These are phyloP conservation scores for Solenopsis invicta DNA, from an alignment of 1,140 invertebrate genomes.

Conservation along the genomic window DNA sequence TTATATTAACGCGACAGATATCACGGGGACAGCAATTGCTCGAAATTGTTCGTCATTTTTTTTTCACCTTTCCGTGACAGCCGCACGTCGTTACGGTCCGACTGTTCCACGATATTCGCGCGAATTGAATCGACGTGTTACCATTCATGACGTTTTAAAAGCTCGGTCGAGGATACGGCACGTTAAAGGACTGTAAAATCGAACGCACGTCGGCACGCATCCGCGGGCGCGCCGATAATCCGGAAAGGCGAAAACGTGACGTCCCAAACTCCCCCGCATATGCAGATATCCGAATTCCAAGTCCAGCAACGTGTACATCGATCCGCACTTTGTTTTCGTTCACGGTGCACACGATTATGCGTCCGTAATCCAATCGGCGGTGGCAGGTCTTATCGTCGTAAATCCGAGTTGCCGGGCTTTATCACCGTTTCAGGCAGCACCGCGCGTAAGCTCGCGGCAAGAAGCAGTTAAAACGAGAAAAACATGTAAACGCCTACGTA, in stretches of 20 bases:
- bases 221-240: slow-evolving; percentile 53
- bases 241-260: slow-evolving; percentile 61
- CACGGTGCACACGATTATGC: slow-evolving; percentile 31
- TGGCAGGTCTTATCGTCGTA: slow-evolving; percentile 5
- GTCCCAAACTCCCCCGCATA: not conserved
- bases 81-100: slow-evolving; percentile 23
- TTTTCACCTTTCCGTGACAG: not conserved
- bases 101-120: slow-evolving; percentile 42
- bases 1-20: slow-evolving; percentile 6
- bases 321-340: slow-evolving; percentile 32
- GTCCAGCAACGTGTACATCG: slow-evolving; percentile 3
- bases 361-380: slow-evolving; percentile 27
- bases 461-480: slow-evolving; percentile 20
- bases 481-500: not conserved
- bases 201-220: slow-evolving; percentile 14
- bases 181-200: slow-evolving; percentile 62
- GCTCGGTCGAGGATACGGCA: slow-evolving; percentile 57
- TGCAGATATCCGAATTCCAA: slow-evolving; percentile 42
- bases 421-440: not conserved
- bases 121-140: slow-evolving; percentile 59
- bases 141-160: slow-evolving; percentile 58
- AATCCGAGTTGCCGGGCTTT: slow-evolving; percentile 17
- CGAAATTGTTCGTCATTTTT: slow-evolving; percentile 40
- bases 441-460: not conserved
- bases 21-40: not conserved